Evolutionary conservation across 2,888 invertebrate species (phyloP).

Genomic region (Cataglyphis cursor): DNA sequence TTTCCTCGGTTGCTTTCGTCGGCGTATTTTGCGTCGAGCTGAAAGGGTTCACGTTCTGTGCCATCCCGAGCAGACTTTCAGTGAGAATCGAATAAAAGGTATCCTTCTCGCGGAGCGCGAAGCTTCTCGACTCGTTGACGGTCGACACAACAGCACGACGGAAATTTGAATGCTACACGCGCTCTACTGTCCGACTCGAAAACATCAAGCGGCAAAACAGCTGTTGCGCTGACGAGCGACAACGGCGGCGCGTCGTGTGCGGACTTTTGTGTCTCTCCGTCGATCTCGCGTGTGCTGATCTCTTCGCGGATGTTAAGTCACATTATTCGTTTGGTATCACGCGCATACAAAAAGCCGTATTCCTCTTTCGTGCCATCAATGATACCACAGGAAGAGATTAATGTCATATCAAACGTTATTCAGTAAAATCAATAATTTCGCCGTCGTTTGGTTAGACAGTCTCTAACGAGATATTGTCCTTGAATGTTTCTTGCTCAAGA

Average conservation of each 20-base stretch:
- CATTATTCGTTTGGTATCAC: not conserved
- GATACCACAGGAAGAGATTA: not conserved
- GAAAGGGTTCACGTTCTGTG: conserved; percentile 95
- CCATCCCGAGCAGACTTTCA: conserved; percentile 89
- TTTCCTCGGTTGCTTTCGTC: conserved; percentile 93
- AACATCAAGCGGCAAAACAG: conserved; percentile 79
- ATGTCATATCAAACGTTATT: not conserved
- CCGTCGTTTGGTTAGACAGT: not conserved
- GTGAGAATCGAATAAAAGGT: not conserved
- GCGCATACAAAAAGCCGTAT: not conserved
- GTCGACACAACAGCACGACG: conserved; percentile 80
- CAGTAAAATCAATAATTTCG: not conserved
- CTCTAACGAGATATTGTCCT: not conserved
- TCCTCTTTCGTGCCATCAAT: too few relatives aligned
- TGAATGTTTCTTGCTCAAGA: not conserved
- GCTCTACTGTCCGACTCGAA: conserved; percentile 70
- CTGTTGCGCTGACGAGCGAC: conserved; percentile 69
- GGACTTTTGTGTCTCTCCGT: not conserved
- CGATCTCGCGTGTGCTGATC: not conserved
- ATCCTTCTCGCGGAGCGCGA: conserved; percentile 52
- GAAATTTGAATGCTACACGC: conserved; percentile 84
- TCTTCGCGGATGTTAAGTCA: not conserved
- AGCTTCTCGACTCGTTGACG: conserved; percentile 52
- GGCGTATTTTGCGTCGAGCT: conserved; percentile 91
- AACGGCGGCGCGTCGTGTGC: conserved; percentile 22